Evolutionary conservation across 2,113 vertebrate species (phyloP).

Genomic region (Elgaria multicarinata): DNA sequence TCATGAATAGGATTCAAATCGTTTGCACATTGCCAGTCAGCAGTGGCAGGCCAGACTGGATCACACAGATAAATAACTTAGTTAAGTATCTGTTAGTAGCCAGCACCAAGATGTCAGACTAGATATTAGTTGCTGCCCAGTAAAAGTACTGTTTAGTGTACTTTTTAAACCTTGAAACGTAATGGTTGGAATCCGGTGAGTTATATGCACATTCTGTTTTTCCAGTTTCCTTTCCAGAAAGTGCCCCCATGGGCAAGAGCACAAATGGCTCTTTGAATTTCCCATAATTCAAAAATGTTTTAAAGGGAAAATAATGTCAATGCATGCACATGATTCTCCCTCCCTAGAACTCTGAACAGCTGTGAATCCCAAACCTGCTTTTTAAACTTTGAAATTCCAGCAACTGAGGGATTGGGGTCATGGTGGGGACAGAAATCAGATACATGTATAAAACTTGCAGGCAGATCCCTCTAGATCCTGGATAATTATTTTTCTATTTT

Average conservation of each 20-base stretch:
- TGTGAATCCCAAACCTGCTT: neutral
- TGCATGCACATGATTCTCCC: neutral
- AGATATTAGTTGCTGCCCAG: neutral
- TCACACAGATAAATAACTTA: neutral
- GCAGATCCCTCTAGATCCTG: neutral
- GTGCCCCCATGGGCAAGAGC: neutral
- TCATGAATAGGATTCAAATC: neutral
- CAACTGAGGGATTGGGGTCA: neutral
- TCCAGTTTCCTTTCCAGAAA: neutral
- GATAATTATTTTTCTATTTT: neutral
- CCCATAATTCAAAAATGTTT: neutral
- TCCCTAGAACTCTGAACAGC: neutral
- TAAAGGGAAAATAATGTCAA: neutral
- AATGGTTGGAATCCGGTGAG: neutral
- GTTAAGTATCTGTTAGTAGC: too few relatives aligned
- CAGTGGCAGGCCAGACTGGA: neutral
- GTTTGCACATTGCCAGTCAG: neutral
- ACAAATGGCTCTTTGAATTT: neutral
- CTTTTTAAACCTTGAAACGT: neutral
- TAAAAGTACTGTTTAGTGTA: neutral
- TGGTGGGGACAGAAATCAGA: neutral
- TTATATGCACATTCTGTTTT: neutral
- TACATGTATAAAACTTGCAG: neutral
- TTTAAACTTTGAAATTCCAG: neutral
- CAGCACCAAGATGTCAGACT: neutral